A percentile compares a stretch with the other conserved stretches of the same genome.
Conservation (phyloP, 2,888 invertebrate genomes). For the Dolomedes plantarius region DNA sequence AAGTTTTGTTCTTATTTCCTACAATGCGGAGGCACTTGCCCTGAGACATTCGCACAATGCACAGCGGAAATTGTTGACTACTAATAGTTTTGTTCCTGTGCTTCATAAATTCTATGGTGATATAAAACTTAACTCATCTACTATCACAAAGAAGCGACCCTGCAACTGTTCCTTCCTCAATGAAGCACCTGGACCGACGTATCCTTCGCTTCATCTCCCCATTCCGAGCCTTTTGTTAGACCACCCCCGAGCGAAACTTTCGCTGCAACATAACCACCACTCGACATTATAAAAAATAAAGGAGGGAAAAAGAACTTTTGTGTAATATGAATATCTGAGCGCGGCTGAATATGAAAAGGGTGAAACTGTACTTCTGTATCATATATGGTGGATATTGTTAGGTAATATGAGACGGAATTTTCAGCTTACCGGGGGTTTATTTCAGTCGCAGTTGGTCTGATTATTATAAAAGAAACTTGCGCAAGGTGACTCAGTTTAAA, state of each 20-base stretch:
- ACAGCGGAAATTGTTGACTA: too few species aligned
- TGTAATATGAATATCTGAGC: constrained; percentile 14
- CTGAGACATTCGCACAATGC: too few species aligned
- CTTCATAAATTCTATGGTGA: too few species aligned
- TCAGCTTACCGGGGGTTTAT: background rate
- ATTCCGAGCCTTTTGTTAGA: constrained; percentile 14
- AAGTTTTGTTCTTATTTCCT: too few species aligned
- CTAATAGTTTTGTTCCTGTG: too few species aligned
- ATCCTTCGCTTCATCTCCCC: constrained; percentile 54
- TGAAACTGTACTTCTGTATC: constrained; percentile 1
- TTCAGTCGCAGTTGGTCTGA: background rate
- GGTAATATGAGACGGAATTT: background rate
- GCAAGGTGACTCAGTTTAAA: background rate
- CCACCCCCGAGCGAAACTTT: constrained; percentile 63
- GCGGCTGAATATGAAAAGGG: background rate
- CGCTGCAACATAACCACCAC: constrained; percentile 50
- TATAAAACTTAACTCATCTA: too few species aligned
- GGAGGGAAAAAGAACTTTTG: background rate
- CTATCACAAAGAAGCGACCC: too few species aligned
- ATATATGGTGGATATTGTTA: background rate
- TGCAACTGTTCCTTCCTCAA: constrained; percentile 42
- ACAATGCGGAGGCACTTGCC: too few species aligned
- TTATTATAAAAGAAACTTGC: background rate
- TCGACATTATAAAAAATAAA: constrained; percentile 13
- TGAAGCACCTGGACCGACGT: constrained; percentile 54